Evolutionary conservation across 2,888 invertebrate species (phyloP).

Genomic region (Baccha elongata): DNA sequence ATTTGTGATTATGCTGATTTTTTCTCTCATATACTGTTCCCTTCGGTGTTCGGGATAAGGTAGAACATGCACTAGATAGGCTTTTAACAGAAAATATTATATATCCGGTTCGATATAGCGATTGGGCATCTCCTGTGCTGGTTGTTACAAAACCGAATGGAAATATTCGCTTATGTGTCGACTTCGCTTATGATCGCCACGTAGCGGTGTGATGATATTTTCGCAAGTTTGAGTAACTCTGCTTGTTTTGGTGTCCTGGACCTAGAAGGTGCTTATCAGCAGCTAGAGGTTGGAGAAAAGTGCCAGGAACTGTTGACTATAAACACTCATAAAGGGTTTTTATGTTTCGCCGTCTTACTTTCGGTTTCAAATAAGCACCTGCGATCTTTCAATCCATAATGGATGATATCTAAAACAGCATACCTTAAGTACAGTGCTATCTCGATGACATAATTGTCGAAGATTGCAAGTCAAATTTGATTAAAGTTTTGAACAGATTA

Average conservation of each 20-base stretch:
- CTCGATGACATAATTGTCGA: too few species aligned
- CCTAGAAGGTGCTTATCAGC: too few species aligned
- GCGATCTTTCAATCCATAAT: slow-evolving; percentile 50
- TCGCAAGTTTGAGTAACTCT: too few species aligned
- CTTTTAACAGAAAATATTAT: background rate
- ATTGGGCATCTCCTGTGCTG: slow-evolving; percentile 53
- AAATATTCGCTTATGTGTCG: too few species aligned
- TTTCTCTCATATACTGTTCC: background rate
- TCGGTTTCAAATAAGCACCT: too few species aligned
- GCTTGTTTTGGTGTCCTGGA: too few species aligned
- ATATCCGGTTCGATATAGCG: slow-evolving; percentile 18
- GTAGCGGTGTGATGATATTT: too few species aligned
- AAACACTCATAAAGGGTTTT: slow-evolving; percentile 25
- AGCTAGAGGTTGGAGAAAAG: too few species aligned
- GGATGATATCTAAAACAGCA: too few species aligned
- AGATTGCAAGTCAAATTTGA: background rate
- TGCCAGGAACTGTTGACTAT: slow-evolving; percentile 33
- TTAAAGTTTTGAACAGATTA: background rate
- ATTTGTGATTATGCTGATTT: too few species aligned
- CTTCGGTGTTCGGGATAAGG: background rate
- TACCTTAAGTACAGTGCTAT: too few species aligned
- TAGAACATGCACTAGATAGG: background rate
- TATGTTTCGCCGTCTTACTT: background rate
- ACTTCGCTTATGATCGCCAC: slow-evolving; percentile 27
- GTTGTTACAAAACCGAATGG: slow-evolving; percentile 39